phyloP scores from a whole-genome alignment of 2,113 vertebrate species.

The Ahaetulla prasina region DNA sequence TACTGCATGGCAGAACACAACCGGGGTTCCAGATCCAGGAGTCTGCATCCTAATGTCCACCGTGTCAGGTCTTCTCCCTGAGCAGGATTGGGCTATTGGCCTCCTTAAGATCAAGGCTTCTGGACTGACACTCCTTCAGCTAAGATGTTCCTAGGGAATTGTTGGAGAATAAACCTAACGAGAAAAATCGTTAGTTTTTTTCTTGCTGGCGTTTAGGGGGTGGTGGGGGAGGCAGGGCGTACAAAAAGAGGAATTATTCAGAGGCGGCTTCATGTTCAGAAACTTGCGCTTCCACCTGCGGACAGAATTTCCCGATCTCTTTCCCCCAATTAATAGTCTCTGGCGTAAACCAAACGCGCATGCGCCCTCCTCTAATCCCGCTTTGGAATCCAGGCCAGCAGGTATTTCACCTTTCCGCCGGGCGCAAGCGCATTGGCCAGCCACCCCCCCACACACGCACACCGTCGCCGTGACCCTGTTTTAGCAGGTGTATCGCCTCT shows the following conservation, averaged over 20 bases:
- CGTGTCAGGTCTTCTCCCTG: background rate
- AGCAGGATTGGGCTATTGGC: background rate
- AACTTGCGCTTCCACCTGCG: background rate
- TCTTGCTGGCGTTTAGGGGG: background rate
- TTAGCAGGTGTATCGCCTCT: background rate
- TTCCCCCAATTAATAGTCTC: background rate
- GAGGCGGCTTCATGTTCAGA: background rate
- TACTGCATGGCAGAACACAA: background rate
- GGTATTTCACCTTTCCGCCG: background rate
- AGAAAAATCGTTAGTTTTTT: background rate
- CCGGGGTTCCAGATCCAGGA: background rate
- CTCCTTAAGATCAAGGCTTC: background rate
- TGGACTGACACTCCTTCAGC: background rate
- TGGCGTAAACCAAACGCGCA: rapidly evolving
- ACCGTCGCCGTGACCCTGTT: no score
- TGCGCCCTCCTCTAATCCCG: background rate
- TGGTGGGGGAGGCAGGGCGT: rapidly evolving
- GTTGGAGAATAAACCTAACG: background rate
- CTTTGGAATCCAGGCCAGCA: conserved; percentile 3
- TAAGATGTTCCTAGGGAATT: background rate
- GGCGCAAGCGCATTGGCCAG: background rate
- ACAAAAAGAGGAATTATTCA: background rate
- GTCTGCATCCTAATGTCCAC: background rate
- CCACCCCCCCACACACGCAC: no score
- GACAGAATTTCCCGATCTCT: background rate